Evolutionary conservation across 2,113 vertebrate genomes (phyloP).

Genomic region (Pantherophis guttatus): DNA sequence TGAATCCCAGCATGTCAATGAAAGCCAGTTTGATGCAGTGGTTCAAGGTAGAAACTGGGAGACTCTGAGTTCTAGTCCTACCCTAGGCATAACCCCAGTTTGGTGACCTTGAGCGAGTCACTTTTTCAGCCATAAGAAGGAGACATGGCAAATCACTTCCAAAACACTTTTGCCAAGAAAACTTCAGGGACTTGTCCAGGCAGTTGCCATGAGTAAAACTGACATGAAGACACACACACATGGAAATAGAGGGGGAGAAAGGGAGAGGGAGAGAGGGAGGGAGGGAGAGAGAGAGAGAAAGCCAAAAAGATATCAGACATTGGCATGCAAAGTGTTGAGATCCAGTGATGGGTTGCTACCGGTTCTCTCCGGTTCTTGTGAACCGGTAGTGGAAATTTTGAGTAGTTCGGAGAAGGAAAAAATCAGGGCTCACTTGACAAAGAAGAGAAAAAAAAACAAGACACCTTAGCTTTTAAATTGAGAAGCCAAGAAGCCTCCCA

Average conservation of each 20-base stretch:
- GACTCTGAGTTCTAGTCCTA: not conserved
- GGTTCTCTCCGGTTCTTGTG: too few species aligned
- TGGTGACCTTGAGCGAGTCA: not conserved
- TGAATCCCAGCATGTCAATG: not conserved
- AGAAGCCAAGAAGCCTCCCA: too few species aligned
- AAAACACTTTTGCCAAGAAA: not conserved
- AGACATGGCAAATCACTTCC: not conserved
- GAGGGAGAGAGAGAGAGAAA: too few species aligned
- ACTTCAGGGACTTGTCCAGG: not conserved
- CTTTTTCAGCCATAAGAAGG: not conserved
- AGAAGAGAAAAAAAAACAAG: too few species aligned
- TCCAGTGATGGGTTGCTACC: too few species aligned
- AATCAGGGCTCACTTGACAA: too few species aligned
- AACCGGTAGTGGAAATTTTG: too few species aligned
- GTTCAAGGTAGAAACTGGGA: not conserved
- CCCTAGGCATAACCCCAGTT: not conserved
- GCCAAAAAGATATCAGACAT: not conserved
- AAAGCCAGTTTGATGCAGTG: not conserved
- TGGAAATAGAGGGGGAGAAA: too few species aligned
- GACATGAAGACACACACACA: too few species aligned
- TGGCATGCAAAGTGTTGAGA: not conserved
- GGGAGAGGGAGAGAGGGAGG: too few species aligned
- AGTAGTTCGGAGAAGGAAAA: too few species aligned
- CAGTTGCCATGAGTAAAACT: not conserved
- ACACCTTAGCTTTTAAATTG: too few species aligned